Conservation (phyloP, 2,113 vertebrate species). For the Nerophis lumbriciformis region DNA sequence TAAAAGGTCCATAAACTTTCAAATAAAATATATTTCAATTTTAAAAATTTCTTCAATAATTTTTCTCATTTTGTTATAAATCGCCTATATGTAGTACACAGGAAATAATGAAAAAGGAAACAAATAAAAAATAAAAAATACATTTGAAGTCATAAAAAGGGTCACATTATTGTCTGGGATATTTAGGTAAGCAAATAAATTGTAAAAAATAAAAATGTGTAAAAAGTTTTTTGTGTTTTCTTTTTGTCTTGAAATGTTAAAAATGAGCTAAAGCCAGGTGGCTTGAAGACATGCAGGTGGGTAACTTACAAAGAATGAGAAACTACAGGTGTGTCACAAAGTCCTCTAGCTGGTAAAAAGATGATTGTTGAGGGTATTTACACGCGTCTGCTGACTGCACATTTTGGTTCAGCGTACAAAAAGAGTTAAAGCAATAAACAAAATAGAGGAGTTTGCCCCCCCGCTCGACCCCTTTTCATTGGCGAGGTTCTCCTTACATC, state of each 20-base stretch:
- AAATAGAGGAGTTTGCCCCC: conserved; percentile 40
- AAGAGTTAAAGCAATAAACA: conserved; percentile 68
- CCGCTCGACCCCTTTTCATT: conserved; percentile 42
- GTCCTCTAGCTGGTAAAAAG: conserved; percentile 62
- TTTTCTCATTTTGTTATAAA: conserved; percentile 90
- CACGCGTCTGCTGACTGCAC: conserved; percentile 61
- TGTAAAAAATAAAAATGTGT: conserved; percentile 78
- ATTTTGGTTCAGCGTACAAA: conserved; percentile 78
- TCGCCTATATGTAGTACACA: conserved; percentile 88
- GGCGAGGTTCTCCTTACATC: conserved; percentile 51
- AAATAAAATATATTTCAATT: conserved; percentile 96
- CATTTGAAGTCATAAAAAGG: conserved; percentile 84
- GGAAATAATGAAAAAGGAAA: conserved; percentile 71
- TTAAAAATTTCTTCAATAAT: conserved; percentile 89
- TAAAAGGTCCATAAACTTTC: conserved; percentile 94
- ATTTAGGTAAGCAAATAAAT: conserved; percentile 77
- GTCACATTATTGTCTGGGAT: conserved; percentile 81
- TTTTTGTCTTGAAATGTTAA: conserved; percentile 46
- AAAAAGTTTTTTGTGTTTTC: conserved; percentile 66
- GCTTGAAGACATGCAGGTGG: conserved; percentile 79
- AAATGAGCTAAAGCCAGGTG: conserved; percentile 74
- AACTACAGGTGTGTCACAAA: conserved; percentile 73
- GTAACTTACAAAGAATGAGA: conserved; percentile 81
- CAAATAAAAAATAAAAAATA: conserved; percentile 71
- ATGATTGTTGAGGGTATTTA: conserved; percentile 69